phyloP scores from a whole-genome alignment of 2,113 vertebrate genomes.

The Pholis gunnellus region DNA sequence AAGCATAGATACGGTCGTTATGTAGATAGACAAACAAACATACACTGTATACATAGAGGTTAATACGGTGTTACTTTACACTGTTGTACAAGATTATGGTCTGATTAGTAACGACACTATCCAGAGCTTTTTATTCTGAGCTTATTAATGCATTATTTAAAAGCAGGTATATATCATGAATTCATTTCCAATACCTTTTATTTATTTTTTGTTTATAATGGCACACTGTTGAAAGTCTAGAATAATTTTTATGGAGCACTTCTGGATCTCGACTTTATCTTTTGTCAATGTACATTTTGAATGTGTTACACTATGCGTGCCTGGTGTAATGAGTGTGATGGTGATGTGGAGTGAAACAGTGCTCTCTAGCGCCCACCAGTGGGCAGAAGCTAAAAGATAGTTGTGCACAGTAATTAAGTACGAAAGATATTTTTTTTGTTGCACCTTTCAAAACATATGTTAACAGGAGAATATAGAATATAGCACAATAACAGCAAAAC shows the following conservation, averaged over 20 bases:
- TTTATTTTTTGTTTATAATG: background rate
- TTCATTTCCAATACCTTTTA: background rate
- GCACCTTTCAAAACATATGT: too few relatives aligned
- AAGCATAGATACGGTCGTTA: background rate
- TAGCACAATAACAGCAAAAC: too few relatives aligned
- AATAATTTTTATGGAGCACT: background rate
- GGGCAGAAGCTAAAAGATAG: background rate
- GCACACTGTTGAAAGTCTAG: background rate
- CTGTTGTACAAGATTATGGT: background rate
- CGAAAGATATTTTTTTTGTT: too few relatives aligned
- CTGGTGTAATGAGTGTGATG: background rate
- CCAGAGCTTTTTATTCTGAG: background rate
- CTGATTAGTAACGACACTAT: background rate
- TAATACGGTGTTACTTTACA: background rate
- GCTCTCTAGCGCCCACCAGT: slow-evolving; percentile 4
- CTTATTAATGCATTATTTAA: background rate
- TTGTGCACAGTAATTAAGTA: background rate
- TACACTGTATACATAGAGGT: background rate
- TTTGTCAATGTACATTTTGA: background rate
- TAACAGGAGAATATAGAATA: too few relatives aligned
- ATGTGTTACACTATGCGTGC: background rate
- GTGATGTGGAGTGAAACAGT: background rate
- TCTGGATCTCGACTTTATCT: background rate
- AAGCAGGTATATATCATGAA: background rate
- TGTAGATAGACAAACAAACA: slow-evolving; percentile 4